Evolutionary conservation across 2,888 invertebrate species (phyloP).

Genomic region (Dynastes hyllus): DNA sequence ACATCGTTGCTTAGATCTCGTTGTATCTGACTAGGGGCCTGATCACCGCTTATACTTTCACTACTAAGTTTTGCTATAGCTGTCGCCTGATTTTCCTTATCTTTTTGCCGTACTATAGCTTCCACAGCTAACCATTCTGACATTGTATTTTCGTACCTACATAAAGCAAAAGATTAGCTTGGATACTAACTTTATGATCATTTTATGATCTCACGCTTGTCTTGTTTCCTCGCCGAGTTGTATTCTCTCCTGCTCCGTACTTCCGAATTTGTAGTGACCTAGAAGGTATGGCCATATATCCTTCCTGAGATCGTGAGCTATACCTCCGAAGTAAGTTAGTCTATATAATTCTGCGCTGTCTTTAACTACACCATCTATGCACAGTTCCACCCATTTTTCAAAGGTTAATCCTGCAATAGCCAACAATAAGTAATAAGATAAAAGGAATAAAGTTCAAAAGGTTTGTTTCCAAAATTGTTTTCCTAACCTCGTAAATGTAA

Average conservation of each 20-base stretch:
- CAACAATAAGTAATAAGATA: not conserved
- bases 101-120: slow-evolving; percentile 89
- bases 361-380: slow-evolving; percentile 76
- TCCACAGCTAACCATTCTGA: slow-evolving; percentile 97
- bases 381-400: slow-evolving; percentile 83
- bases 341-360: slow-evolving; percentile 85
- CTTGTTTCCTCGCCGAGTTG: slow-evolving; percentile 80
- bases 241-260: slow-evolving; percentile 77
- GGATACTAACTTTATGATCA: not conserved
- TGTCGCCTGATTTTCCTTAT: slow-evolving; percentile 88
- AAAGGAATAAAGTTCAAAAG: not conserved
- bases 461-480: too few relatives aligned
- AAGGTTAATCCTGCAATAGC: slow-evolving; percentile 77
- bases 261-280: slow-evolving; percentile 88
- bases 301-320: slow-evolving; percentile 83
- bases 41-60: slow-evolving; percentile 77
- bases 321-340: slow-evolving; percentile 91
- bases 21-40: slow-evolving; percentile 67
- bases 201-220: slow-evolving; percentile 70
- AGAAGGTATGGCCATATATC: slow-evolving; percentile 93
- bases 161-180: slow-evolving; percentile 18
- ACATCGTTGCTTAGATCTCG: slow-evolving; percentile 74
- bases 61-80: slow-evolving; percentile 90
- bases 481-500: too few relatives aligned
- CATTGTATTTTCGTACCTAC: slow-evolving; percentile 90